A percentile compares a stretch with the other conserved stretches of the same genome.
phyloP scores from a whole-genome alignment of 2,113 vertebrate genomes.

The Perca fluviatilis region DNA sequence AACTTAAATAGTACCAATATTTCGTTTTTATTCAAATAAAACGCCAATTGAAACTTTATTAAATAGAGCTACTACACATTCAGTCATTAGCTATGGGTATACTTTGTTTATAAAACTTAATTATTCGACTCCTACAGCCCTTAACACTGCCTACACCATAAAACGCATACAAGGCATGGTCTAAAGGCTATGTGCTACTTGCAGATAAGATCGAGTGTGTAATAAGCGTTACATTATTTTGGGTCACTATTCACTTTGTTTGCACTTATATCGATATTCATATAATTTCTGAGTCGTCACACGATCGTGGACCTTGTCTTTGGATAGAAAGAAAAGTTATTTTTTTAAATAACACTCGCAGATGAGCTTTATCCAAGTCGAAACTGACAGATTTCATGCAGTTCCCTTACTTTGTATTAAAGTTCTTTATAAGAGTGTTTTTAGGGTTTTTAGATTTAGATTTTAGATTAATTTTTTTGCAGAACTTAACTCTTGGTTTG shows the following conservation, averaged over 20 bases:
- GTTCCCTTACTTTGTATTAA: background rate
- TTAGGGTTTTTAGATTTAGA: background rate
- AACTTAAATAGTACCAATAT: background rate
- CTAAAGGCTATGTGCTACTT: background rate
- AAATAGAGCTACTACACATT: fast-evolving
- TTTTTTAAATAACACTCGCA: background rate
- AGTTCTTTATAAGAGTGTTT: background rate
- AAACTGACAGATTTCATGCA: background rate
- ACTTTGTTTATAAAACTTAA: background rate
- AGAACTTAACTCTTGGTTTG: background rate
- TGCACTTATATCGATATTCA: background rate
- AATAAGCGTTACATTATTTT: background rate
- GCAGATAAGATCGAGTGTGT: background rate
- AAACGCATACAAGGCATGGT: background rate
- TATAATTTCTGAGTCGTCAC: background rate
- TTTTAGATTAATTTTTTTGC: background rate
- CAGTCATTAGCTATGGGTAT: no score
- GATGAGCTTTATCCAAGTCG: background rate
- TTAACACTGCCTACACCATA: no score
- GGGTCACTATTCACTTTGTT: background rate
- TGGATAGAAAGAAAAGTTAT: no score
- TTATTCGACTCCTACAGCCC: background rate
- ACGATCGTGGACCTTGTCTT: background rate
- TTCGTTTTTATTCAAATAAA: background rate
- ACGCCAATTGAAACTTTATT: background rate